A percentile compares a stretch with the other conserved stretches of the same genome.
These are phyloP conservation scores for Dione juno DNA, from an alignment of 2,888 invertebrate genomes.

Conservation along the genomic window DNA sequence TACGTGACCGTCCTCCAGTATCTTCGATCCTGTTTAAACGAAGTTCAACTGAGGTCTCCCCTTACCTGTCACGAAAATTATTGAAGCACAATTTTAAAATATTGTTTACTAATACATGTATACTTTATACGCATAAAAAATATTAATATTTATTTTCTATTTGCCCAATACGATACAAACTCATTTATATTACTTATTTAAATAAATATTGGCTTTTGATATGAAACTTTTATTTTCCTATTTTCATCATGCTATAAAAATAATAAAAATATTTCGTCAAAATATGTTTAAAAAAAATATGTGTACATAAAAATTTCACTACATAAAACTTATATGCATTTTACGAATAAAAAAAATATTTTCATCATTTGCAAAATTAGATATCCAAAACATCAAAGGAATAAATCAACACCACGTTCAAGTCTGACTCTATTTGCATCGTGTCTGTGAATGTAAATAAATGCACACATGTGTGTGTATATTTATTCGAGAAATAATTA, in stretches of 20 bases:
- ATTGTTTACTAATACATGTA: too few relatives aligned
- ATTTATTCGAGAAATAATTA: too few relatives aligned
- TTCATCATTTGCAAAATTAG: conserved; percentile 13
- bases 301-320: background rate
- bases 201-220: background rate
- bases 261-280: too few relatives aligned
- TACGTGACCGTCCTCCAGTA: too few relatives aligned
- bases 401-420: conserved; percentile 17
- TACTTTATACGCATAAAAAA: too few relatives aligned
- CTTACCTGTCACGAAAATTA: too few relatives aligned
- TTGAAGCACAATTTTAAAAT: too few relatives aligned
- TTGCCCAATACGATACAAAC: background rate
- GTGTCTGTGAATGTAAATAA: background rate
- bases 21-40: too few relatives aligned
- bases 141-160: background rate
- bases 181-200: background rate
- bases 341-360: conserved; percentile 14
- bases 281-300: conserved; percentile 3
- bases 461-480: too few relatives aligned
- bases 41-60: too few relatives aligned
- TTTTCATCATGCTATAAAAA: too few relatives aligned
- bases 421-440: conserved; percentile 1
- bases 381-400: conserved; percentile 25
- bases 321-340: background rate
- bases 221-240: background rate